These are phyloP conservation scores for Gallinago undulata DNA, from an alignment of 2,113 vertebrate species.

Conservation along the genomic window DNA sequence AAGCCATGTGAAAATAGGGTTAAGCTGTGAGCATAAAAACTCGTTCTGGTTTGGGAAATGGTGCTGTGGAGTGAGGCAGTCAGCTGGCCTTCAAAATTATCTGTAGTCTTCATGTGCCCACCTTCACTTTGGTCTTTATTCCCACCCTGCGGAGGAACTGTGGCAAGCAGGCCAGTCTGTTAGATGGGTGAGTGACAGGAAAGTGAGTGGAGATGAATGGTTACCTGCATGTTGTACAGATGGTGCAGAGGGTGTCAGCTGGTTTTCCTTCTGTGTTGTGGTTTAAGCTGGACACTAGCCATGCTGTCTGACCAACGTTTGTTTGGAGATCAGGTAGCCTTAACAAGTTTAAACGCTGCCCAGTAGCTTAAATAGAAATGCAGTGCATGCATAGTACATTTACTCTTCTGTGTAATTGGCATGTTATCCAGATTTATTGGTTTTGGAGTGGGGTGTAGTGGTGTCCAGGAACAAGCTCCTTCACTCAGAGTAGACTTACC, in stretches of 20 bases:
- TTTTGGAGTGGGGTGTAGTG: not conserved
- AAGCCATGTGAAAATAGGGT: not conserved
- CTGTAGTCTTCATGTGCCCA: not conserved
- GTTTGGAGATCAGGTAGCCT: not conserved
- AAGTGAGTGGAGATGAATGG: not conserved
- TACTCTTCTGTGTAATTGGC: not conserved
- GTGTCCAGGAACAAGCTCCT: not conserved
- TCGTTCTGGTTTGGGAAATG: not conserved
- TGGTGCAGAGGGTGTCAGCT: not conserved
- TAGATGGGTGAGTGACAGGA: not conserved
- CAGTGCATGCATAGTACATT: not conserved
- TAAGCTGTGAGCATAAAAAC: not conserved
- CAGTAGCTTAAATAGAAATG: not conserved
- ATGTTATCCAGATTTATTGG: not conserved
- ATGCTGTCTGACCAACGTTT: fast-evolving
- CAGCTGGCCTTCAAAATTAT: not conserved
- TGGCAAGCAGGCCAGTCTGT: not conserved
- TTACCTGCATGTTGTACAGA: not conserved
- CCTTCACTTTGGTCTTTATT: not conserved
- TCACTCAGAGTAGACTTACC: not conserved
- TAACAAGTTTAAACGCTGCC: not conserved
- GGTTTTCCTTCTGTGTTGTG: not conserved
- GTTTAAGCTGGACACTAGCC: not conserved
- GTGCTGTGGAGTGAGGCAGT: fast-evolving
- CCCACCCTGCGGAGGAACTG: not conserved